Evolutionary conservation across 1,140 invertebrate genomes (phyloP).

Genomic region (Ostrea edulis): DNA sequence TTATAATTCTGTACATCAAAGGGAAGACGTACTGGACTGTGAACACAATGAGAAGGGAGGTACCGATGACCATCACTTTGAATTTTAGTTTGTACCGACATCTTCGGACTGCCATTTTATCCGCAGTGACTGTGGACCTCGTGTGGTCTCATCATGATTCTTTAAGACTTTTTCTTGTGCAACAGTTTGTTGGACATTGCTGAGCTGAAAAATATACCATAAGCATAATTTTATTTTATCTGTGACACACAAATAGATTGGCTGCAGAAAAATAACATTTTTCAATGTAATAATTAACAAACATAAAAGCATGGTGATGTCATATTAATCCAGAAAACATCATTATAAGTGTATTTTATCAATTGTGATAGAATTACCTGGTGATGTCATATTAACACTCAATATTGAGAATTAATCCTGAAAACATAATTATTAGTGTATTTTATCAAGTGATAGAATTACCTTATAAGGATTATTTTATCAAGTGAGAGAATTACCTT

Average conservation of each 20-base stretch:
- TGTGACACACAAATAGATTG: too few species aligned
- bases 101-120: background rate
- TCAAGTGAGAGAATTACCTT: too few species aligned
- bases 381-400: too few species aligned
- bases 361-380: too few species aligned
- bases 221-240: too few species aligned
- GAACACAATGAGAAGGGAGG: background rate
- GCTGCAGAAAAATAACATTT: too few species aligned
- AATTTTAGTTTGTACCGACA: constrained; percentile 13
- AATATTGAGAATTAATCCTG: too few species aligned
- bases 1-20: background rate
- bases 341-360: too few species aligned
- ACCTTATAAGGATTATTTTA: too few species aligned
- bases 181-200: background rate
- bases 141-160: background rate
- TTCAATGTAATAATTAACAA: background rate
- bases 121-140: background rate
- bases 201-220: background rate
- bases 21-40: background rate
- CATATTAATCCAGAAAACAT: too few species aligned
- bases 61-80: background rate
- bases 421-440: too few species aligned
- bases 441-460: too few species aligned
- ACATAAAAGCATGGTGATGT: background rate
- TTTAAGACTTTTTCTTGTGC: background rate